Evolutionary conservation across 1,140 invertebrate genomes (phyloP), one percentile per base, ranked within the genome.

Genomic region (Calephelis nemesis): DNA sequence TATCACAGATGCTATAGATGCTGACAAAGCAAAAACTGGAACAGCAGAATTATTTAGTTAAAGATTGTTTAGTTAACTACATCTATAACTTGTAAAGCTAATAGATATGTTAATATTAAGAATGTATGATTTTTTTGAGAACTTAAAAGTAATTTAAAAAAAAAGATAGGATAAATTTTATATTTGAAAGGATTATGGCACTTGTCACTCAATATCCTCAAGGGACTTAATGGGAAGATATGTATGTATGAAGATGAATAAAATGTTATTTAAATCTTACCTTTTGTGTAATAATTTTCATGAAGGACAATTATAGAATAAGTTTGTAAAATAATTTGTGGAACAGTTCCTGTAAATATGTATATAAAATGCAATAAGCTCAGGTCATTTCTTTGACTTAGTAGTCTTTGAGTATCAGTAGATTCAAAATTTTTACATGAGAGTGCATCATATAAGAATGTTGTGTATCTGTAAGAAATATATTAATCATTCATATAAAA

Each of bases 231-330:
- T 30, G 30, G 30, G 4, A 30, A 30, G 30, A 30, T 30, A 30
- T 4, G 30, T 30, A 30, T 30, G 9, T 9, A 4, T 30, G 3
- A 54, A 9, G 7, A 63, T 12, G 42, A 54, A 11, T 30, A 40
- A 8, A 30, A 52, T 58, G 54, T 47, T 64, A 67, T 47, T 63
- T 7, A 67, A 45, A 52, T 45, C n/a, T 76, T 82, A 90, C 88
- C 86, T 87, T 88, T 91, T 65, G 88, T 91, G 52, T 89, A 77
- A 74, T 89, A 88, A 71, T 90, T 90, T 70, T 83, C 85, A 77
- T 86, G 82, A 63, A 91, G 79, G 47, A 83, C 76, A 67, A 87
- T 70, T 58, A 91, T 82, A 50, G 84, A 83, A 82, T 90, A 90
- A 63, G 77, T 83, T 77, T 91, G 89, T 70, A 91, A 74, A 76